A percentile compares a stretch with the other conserved stretches of the same genome.
Evolutionary conservation across 2,113 vertebrate species (phyloP).

Genomic region (Typhlomys cinereus): DNA sequence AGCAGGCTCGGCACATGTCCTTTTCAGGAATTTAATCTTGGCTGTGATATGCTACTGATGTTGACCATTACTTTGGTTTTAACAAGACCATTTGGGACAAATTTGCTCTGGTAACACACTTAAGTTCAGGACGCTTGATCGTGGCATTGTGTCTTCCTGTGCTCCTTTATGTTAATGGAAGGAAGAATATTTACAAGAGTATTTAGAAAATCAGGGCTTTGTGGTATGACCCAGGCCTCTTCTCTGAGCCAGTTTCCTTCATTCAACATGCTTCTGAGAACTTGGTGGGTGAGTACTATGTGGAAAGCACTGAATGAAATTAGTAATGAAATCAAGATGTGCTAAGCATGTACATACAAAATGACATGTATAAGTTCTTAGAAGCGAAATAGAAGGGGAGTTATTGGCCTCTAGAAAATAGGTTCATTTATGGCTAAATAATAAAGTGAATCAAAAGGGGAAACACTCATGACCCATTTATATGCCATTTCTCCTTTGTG

Average conservation of each 20-base stretch:
- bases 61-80: constrained; percentile 19
- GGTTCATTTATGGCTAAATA: not conserved
- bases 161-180: not conserved
- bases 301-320: not conserved
- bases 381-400: not conserved
- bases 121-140: not conserved
- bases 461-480: not conserved
- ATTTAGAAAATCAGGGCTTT: not conserved
- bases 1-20: constrained; percentile 14
- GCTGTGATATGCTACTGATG: not conserved
- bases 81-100: constrained; percentile 40
- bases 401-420: not conserved
- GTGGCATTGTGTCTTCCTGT: not conserved
- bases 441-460: not conserved
- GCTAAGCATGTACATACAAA: not conserved
- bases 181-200: not conserved
- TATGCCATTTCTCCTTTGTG: not conserved
- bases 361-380: not conserved
- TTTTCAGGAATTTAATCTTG: constrained; percentile 60
- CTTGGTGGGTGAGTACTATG: not conserved
- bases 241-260: not conserved
- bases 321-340: not conserved
- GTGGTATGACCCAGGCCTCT: not conserved
- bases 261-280: not conserved
- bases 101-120: not conserved